Evolutionary conservation across 2,113 vertebrate genomes (phyloP).

Genomic region (Brachyistius frenatus): DNA sequence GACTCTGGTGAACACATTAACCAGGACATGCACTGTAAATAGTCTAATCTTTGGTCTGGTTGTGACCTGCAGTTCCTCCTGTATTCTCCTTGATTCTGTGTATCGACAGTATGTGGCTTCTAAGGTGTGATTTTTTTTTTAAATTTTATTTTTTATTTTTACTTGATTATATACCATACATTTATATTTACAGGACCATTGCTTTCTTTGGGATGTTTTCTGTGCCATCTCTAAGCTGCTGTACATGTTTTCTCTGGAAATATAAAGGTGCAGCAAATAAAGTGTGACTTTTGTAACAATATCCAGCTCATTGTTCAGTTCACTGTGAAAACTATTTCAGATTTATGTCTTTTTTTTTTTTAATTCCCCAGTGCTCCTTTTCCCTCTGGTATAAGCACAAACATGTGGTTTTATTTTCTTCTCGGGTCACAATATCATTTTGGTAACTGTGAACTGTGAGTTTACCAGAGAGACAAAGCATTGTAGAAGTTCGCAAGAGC

Average conservation of each 20-base stretch:
- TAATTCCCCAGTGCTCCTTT: neutral
- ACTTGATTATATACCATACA: neutral
- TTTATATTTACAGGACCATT: neutral
- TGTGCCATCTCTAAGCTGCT: constrained; percentile 16
- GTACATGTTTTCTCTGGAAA: constrained; percentile 28
- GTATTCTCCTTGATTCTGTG: constrained; percentile 1
- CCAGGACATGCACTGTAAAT: constrained; percentile 12
- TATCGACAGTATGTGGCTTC: neutral
- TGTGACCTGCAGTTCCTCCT: neutral
- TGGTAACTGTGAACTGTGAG: neutral
- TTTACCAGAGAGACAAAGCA: neutral
- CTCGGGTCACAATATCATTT: neutral
- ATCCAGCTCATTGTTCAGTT: constrained; percentile 1
- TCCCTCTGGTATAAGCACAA: neutral
- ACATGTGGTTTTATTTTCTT: neutral
- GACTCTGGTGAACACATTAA: neutral
- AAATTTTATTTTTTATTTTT: neutral
- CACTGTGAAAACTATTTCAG: neutral
- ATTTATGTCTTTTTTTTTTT: neutral
- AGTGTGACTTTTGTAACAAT: constrained; percentile 49
- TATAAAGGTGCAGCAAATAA: constrained; percentile 58
- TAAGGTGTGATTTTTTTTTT: neutral
- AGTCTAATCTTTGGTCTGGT: neutral
- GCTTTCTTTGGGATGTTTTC: neutral
- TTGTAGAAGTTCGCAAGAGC: neutral